phyloP scores from a whole-genome alignment of 2,888 invertebrate species.

The Sinotaia quadrata region DNA sequence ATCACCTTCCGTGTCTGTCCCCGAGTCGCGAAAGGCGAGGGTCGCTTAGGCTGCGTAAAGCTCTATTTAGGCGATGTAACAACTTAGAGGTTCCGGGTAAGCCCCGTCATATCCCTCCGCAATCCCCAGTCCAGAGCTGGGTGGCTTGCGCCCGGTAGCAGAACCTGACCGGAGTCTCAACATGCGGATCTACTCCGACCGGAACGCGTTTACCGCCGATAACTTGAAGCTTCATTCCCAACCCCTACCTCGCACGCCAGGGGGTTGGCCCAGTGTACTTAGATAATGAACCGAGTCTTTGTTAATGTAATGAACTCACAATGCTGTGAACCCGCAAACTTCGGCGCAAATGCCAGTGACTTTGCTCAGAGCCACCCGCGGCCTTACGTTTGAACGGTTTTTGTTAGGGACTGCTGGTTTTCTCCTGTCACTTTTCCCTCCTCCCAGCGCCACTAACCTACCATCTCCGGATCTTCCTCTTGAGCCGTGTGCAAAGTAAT shows the following conservation, averaged over 20 bases:
- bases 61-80: not conserved
- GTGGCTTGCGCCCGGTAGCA: not conserved
- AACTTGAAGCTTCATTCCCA: not conserved
- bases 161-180: constrained; percentile 21
- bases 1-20: too few relatives aligned
- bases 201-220: constrained; percentile 10
- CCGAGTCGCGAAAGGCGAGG: too few relatives aligned
- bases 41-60: not conserved
- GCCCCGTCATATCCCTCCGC: not conserved
- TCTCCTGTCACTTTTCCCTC: not conserved
- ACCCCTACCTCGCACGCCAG: constrained; percentile 3
- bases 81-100: constrained; percentile 3
- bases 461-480: not conserved
- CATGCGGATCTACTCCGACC: constrained; percentile 1
- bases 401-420: too few relatives aligned
- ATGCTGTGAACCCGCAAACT: not conserved
- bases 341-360: not conserved
- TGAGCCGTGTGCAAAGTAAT: too few relatives aligned
- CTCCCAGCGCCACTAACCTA: not conserved
- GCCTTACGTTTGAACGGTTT: too few relatives aligned
- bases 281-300: constrained; percentile 36
- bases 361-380: too few relatives aligned
- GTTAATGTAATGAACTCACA: constrained; percentile 36
- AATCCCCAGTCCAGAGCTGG: constrained; percentile 19
- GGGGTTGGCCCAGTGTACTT: constrained; percentile 19